Conservation (phyloP, 2,797 vertebrate species). For the Gallinago solitaria region DNA sequence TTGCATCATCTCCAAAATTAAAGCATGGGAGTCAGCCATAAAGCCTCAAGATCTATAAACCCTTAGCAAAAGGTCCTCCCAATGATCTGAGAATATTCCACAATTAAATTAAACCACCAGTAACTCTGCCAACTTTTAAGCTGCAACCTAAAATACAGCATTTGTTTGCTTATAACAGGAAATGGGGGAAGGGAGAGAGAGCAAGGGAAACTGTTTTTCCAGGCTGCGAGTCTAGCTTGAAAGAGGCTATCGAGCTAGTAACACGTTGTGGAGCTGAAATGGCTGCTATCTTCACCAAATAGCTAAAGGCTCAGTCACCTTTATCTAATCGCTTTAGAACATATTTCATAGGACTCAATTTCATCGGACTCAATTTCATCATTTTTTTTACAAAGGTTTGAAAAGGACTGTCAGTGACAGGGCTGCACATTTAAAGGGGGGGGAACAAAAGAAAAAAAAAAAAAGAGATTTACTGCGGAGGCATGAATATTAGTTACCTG, state of each 20-base stretch:
- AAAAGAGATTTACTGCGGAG: neutral
- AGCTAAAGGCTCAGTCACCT: neutral
- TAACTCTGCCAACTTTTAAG: conserved; percentile 55
- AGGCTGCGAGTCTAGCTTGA: neutral
- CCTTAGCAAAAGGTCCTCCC: conserved; percentile 9
- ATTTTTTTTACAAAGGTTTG: neutral
- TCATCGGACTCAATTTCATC: neutral
- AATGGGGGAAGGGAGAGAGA: conserved; percentile 65
- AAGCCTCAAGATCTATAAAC: conserved; percentile 15
- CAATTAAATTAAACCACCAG: conserved; percentile 48
- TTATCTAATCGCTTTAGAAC: neutral
- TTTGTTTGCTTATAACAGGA: conserved; percentile 64
- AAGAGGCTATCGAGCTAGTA: neutral
- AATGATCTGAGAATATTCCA: conserved; percentile 20
- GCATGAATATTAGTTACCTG: neutral
- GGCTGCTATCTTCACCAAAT: neutral
- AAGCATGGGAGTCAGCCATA: neutral
- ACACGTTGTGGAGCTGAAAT: neutral
- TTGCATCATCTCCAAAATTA: conserved; percentile 31
- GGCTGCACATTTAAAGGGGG: neutral
- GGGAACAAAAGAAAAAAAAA: neutral
- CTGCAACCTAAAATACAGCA: conserved; percentile 53
- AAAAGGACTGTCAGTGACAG: neutral
- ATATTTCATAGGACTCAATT: neutral
- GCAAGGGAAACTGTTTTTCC: conserved; percentile 40